Base-by-base conservation (phyloP, 2,888 invertebrate species). In the Andrena flavipes region DNA sequence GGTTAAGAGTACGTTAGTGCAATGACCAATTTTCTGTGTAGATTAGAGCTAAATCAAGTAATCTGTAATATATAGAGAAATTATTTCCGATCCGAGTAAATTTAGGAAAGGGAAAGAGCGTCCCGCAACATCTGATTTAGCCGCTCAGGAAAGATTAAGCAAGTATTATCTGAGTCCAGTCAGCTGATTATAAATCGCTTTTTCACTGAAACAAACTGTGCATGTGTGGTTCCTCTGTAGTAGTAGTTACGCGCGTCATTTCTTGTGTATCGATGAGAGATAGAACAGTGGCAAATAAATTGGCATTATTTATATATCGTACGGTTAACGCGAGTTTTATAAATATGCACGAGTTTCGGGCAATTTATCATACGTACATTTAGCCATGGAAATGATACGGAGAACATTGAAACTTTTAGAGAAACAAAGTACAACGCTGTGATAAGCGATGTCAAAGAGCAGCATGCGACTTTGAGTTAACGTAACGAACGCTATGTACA, bases 121-220 rank as follows among this genome's bases (percentile, higher is more conserved):
- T 68, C 35, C 30, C 23, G 48, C 56, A 56, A 56, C 23, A 42
- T 84, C 63, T 42, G 59, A 73, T 73, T 80, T 84, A 72, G 59
- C 60, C 65, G 56, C 72, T 80, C 60, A 35, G 54, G 42, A 63
- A n/a, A 75, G 65, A 70, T 56, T 62, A 82, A 75, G 85, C 80
- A 80, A 82, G 85, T 74, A 77, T 48, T 75, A 56, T 48, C 30
- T 68, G 42, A 51, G 60, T 67, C 70, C 76, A 51, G 63, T 85
- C 79, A 76, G 63, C 68, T 82, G 67, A 68, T 76, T 76, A 71
- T 42, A 42, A 42, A 71, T 79, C 54, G 42, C 16, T 71, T 81
- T 67, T 49, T 67, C 67, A 49, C 42, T 60, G 10, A 56, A 65
- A 70, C 42, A 76, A 23, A 30, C 59, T 73, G 33, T 42, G 26